These are phyloP conservation scores for Melanogrammus aeglefinus DNA, from an alignment of 2,797 vertebrate species.

Conservation along the genomic window DNA sequence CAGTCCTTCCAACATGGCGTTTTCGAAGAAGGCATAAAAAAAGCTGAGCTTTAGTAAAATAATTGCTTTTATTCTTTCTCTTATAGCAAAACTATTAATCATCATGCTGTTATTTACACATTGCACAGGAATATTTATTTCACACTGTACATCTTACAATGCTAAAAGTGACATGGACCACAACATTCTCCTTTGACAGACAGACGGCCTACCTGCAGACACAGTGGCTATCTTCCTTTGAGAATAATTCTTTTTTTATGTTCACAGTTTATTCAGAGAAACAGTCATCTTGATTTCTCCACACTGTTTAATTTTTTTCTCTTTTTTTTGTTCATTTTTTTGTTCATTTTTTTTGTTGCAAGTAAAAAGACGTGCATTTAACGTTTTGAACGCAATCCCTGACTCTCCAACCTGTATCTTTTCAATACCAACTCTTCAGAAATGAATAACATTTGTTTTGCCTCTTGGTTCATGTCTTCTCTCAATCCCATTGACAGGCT, in stretches of 20 bases:
- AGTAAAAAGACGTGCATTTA: slow-evolving; percentile 85
- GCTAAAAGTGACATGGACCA: slow-evolving; percentile 84
- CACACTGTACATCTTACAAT: slow-evolving; percentile 86
- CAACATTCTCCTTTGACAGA: slow-evolving; percentile 80
- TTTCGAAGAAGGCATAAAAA: slow-evolving; percentile 80
- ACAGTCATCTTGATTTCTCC: slow-evolving; percentile 70
- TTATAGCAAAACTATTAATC: slow-evolving; percentile 97
- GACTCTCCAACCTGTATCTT: slow-evolving; percentile 71
- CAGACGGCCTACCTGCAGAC: slow-evolving; percentile 74
- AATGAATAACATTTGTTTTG: slow-evolving; percentile 60
- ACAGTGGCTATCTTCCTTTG: slow-evolving; percentile 71
- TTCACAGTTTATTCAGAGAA: slow-evolving; percentile 81
- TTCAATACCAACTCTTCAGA: slow-evolving; percentile 61
- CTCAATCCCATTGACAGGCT: slow-evolving; percentile 46
- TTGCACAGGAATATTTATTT: slow-evolving; percentile 85
- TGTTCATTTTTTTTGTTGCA: slow-evolving; percentile 76
- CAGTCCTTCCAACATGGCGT: slow-evolving; percentile 49
- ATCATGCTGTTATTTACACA: slow-evolving; percentile 95
- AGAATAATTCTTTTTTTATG: slow-evolving; percentile 55
- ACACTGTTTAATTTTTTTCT: slow-evolving; percentile 68
- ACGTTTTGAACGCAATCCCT: slow-evolving; percentile 72
- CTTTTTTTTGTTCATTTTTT: slow-evolving; percentile 68
- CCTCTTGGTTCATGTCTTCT: slow-evolving; percentile 53
- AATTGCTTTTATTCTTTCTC: slow-evolving; percentile 96
- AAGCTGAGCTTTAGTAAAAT: slow-evolving; percentile 96